phyloP scores from a whole-genome alignment of 2,888 invertebrate species.

The Cerastoderma edule region DNA sequence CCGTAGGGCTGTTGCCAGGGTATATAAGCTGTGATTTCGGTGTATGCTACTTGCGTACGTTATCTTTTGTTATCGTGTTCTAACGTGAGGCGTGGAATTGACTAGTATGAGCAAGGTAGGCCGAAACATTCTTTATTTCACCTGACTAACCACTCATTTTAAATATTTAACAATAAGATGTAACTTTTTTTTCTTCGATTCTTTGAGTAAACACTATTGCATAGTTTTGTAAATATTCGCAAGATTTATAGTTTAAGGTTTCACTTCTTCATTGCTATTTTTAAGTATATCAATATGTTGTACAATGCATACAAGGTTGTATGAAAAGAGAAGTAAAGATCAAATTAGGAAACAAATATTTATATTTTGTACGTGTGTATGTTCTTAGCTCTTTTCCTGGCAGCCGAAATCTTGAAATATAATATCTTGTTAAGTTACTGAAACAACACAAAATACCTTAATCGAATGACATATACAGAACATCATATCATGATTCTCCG shows the following conservation, averaged over 20 bases:
- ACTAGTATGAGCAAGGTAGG: slow-evolving; percentile 54
- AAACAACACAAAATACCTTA: no score
- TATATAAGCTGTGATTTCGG: slow-evolving; percentile 44
- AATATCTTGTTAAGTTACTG: no score
- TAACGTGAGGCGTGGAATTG: slow-evolving; percentile 35
- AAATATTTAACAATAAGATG: not conserved
- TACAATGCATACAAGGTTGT: slow-evolving; percentile 3
- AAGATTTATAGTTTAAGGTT: not conserved
- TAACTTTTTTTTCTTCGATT: no score
- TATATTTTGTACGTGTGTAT: slow-evolving; percentile 21
- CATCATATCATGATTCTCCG: no score
- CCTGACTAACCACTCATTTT: slow-evolving; percentile 4
- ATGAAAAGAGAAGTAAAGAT: slow-evolving; percentile 21
- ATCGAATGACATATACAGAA: no score
- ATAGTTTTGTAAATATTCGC: no score
- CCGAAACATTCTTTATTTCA: not conserved
- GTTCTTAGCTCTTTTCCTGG: not conserved
- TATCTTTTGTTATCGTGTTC: slow-evolving; percentile 46
- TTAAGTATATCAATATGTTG: no score
- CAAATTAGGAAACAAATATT: slow-evolving; percentile 26
- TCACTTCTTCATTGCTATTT: slow-evolving; percentile 22
- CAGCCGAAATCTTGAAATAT: no score
- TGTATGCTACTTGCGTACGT: slow-evolving; percentile 50
- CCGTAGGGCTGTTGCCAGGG: slow-evolving; percentile 16
- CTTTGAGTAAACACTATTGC: no score